These are phyloP conservation scores for Gobius niger DNA, from an alignment of 2,113 vertebrate species.

Conservation along the genomic window DNA sequence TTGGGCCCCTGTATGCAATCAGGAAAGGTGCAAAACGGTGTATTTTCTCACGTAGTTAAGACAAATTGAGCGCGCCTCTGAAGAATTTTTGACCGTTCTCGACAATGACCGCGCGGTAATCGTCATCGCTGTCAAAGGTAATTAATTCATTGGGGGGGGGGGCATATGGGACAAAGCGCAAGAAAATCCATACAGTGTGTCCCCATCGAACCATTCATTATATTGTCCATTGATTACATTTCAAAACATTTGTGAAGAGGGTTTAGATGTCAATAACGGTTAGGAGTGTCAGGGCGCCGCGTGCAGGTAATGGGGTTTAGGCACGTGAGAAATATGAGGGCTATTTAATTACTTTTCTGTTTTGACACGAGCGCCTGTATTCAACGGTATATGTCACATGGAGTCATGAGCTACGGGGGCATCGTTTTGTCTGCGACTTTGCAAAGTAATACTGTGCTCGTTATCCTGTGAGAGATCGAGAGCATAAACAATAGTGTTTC, in stretches of 20 bases:
- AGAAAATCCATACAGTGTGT: not conserved
- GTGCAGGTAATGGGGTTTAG: constrained; percentile 1
- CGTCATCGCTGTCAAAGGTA: not conserved
- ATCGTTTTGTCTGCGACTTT: too few relatives aligned
- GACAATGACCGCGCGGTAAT: not conserved
- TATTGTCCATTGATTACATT: not conserved
- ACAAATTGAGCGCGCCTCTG: not conserved
- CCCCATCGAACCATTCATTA: not conserved
- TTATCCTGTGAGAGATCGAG: too few relatives aligned
- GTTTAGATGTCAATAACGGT: not conserved
- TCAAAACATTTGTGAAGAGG: not conserved
- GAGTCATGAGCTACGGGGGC: too few relatives aligned
- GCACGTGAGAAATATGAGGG: not conserved
- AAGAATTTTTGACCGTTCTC: not conserved
- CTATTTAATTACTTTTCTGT: not conserved
- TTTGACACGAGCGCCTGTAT: not conserved
- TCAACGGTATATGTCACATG: too few relatives aligned
- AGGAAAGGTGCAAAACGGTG: not conserved
- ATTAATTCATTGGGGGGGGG: not conserved
- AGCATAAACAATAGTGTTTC: too few relatives aligned
- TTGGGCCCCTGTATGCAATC: not conserved
- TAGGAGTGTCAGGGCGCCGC: not conserved
- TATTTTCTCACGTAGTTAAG: not conserved
- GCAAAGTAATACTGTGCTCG: too few relatives aligned
- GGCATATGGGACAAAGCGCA: too few relatives aligned